Evolutionary conservation across 1,140 invertebrate species (phyloP).

Genomic region (Euschistus heros): DNA sequence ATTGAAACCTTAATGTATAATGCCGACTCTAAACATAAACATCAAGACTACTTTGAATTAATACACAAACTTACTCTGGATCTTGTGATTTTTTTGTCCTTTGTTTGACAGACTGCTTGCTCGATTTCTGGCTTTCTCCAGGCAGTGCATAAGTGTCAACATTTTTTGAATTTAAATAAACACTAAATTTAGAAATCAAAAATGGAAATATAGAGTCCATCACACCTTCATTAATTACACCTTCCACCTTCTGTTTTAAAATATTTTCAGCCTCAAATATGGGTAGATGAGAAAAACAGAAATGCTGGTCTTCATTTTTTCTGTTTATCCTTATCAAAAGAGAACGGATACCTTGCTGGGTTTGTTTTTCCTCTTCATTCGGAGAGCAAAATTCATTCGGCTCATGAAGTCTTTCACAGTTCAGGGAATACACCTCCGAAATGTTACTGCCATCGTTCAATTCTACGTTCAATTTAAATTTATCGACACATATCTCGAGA

Average conservation of each 20-base stretch:
- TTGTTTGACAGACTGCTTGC: neutral
- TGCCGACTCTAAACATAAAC: no score
- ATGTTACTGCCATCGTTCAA: neutral
- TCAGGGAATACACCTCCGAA: neutral
- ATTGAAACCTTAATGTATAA: no score
- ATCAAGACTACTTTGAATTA: no score
- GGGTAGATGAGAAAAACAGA: neutral
- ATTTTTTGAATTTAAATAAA: slow-evolving; percentile 17
- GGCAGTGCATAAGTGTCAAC: neutral
- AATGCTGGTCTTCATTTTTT: neutral
- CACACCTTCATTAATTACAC: slow-evolving; percentile 63
- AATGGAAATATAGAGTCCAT: slow-evolving; percentile 65
- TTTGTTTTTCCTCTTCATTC: neutral
- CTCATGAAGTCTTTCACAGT: neutral
- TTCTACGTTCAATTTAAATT: slow-evolving; percentile 2
- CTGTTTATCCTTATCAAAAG: slow-evolving; percentile 6
- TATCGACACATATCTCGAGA: neutral
- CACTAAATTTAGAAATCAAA: slow-evolving; percentile 41
- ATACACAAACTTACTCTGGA: slow-evolving; percentile 14
- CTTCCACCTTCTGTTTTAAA: slow-evolving; percentile 37
- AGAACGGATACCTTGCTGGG: neutral
- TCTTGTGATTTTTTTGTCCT: neutral
- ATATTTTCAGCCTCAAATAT: slow-evolving; percentile 4
- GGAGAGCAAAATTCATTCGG: neutral
- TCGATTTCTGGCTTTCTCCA: neutral